phyloP scores from a whole-genome alignment of 2,113 vertebrate species.

The Podocnemis expansa region DNA sequence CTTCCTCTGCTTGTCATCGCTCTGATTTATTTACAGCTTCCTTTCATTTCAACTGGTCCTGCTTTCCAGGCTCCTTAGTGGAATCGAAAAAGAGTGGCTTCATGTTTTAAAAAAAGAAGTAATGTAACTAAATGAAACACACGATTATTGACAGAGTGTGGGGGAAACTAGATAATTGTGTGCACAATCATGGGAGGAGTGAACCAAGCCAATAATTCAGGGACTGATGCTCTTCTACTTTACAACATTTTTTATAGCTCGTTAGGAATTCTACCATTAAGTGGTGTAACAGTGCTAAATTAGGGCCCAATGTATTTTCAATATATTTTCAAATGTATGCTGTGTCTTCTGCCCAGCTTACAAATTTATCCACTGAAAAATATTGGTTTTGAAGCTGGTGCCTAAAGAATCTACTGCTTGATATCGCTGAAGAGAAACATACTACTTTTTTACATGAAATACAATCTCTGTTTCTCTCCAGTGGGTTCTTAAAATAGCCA shows the following conservation, averaged over 20 bases:
- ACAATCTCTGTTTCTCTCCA: fast-evolving
- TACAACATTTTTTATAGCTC: not conserved
- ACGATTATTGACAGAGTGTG: not conserved
- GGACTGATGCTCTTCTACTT: not conserved
- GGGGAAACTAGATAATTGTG: not conserved
- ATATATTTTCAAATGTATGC: not conserved
- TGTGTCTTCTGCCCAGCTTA: not conserved
- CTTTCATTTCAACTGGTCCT: not conserved
- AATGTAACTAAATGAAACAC: not conserved
- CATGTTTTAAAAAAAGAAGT: not conserved
- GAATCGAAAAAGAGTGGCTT: not conserved
- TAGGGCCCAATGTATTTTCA: not conserved
- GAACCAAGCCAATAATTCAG: not conserved
- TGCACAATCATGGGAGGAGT: not conserved
- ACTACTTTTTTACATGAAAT: not conserved
- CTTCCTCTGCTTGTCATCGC: fast-evolving
- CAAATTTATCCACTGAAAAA: not conserved
- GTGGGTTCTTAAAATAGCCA: not conserved
- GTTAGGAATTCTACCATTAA: not conserved
- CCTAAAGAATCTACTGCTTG: not conserved
- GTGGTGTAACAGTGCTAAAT: not conserved
- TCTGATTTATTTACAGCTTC: not conserved
- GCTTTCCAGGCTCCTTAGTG: not conserved
- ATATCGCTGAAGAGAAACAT: not conserved
- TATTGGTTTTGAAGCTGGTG: not conserved